These are phyloP conservation scores for Pelvicachromis taeniatus DNA, from an alignment of 2,113 vertebrate species.

Conservation along the genomic window DNA sequence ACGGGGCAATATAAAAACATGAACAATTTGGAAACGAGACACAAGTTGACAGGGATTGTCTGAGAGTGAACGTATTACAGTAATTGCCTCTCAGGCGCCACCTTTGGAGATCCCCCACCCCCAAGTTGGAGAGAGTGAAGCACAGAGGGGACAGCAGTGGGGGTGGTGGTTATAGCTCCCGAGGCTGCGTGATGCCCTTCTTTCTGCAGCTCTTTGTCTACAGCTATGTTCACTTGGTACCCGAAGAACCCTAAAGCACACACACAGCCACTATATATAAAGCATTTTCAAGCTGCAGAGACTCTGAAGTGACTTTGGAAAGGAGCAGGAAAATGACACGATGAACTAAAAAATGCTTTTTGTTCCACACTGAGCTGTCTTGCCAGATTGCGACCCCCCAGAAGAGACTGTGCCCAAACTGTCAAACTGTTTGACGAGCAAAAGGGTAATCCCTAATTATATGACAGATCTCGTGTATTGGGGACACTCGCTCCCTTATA, in stretches of 20 bases:
- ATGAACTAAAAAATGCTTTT: background rate
- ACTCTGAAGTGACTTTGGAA: background rate
- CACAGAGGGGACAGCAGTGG: background rate
- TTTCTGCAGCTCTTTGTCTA: constrained; percentile 54
- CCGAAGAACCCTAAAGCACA: background rate
- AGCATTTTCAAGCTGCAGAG: background rate
- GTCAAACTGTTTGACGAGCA: constrained; percentile 55
- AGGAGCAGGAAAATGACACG: background rate
- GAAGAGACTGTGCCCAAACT: constrained; percentile 60
- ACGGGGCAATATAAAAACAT: background rate
- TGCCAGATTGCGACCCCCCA: constrained; percentile 22
- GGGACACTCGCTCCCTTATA: constrained; percentile 40
- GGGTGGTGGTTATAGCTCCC: constrained; percentile 9
- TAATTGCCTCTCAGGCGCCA: constrained; percentile 50
- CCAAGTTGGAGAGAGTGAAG: background rate
- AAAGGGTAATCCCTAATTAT: constrained; percentile 69
- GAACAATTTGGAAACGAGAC: constrained; percentile 33
- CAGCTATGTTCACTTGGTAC: background rate
- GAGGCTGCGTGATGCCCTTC: constrained; percentile 40
- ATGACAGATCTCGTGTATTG: constrained; percentile 24
- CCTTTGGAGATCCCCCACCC: constrained; percentile 14
- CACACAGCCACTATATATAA: constrained; percentile 22
- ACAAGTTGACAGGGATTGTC: constrained; percentile 49
- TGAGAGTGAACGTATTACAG: constrained; percentile 52
- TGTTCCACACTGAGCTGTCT: background rate